Base-by-base conservation (phyloP, 2,888 invertebrate species). In the Labia minor region DNA sequence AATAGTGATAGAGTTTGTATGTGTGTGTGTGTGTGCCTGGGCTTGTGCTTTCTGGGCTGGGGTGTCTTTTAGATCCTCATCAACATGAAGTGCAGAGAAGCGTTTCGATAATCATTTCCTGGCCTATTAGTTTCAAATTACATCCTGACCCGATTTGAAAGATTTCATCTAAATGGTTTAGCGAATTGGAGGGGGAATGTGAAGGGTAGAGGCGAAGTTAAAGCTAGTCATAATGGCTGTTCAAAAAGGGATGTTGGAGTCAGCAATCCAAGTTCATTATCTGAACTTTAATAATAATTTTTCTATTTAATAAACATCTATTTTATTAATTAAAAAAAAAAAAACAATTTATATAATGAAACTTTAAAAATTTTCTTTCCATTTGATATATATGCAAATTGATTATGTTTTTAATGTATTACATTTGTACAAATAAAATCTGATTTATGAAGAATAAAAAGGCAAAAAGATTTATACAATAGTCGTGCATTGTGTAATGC, bases 71-170 rank as follows among this genome's bases (percentile, higher is more conserved):
- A 49, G 49, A 49, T 49, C 49, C 49, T 49, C 49, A 49, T 49
- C 49, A 49, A 26, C 16, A 49, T 49, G 49, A 49, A 49, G 49
- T 49, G 16, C 2, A 49, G 14, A 49, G 49, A 14, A 49, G 14
- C 49, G 49, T 49, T 49, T 49, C 49, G 49, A 49, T 49, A 49
- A 49, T 49, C 49, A 49, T 49, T 49, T 49, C 49, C 49, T 49
- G 49, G 16, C 49, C 49, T 49, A 49, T 49, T 49, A 49, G 49
- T 49, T 49, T 49, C 49, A 49, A 49, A 49, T 49, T 49, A 49
- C 49, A 49, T 49, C 49, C 49, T 49, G 49, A 16, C 49, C 49
- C 49, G 49, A 49, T 49, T 49, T 49, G 49, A 49, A 49, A 49
- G 49, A 49, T 49, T 49, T 49, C 49, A 49, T 49, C 49, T 49